Conservation (phyloP, 2,113 vertebrate species). For the Apteryx mantelli region DNA sequence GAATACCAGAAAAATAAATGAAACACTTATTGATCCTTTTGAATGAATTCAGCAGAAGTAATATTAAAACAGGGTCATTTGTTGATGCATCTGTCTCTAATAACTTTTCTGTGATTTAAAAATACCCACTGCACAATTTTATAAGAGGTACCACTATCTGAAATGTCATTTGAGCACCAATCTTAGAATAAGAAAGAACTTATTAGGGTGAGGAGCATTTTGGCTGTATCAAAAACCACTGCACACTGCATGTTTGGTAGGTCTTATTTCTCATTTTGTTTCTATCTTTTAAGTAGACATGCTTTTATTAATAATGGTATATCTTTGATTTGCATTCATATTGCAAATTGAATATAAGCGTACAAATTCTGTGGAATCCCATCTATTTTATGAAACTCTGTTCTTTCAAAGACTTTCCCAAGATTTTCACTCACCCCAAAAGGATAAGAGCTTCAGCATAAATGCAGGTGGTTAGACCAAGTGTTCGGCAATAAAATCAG, state of each 20-base stretch:
- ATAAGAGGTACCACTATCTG: not conserved
- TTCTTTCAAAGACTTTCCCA: not conserved
- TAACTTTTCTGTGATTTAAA: not conserved
- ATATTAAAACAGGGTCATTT: not conserved
- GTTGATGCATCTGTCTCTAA: not conserved
- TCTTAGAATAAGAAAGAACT: not conserved
- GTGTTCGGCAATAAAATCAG: not conserved
- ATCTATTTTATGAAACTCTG: not conserved
- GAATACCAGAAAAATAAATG: conserved; percentile 16
- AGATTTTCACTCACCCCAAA: not conserved
- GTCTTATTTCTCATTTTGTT: not conserved
- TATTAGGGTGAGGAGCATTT: not conserved
- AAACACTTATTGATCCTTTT: conserved; percentile 20
- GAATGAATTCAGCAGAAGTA: not conserved
- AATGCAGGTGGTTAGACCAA: not conserved
- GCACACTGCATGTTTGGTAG: fast-evolving
- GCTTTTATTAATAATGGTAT: not conserved
- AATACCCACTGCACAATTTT: not conserved
- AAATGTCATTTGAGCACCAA: not conserved
- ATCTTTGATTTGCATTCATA: not conserved
- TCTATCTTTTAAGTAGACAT: not conserved
- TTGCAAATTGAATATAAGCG: not conserved
- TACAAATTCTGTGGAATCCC: not conserved
- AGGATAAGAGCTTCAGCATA: not conserved
- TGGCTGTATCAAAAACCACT: not conserved